Base-by-base conservation (phyloP, 23 tunicate genomes). In the Oikopleura albicans region DNA sequence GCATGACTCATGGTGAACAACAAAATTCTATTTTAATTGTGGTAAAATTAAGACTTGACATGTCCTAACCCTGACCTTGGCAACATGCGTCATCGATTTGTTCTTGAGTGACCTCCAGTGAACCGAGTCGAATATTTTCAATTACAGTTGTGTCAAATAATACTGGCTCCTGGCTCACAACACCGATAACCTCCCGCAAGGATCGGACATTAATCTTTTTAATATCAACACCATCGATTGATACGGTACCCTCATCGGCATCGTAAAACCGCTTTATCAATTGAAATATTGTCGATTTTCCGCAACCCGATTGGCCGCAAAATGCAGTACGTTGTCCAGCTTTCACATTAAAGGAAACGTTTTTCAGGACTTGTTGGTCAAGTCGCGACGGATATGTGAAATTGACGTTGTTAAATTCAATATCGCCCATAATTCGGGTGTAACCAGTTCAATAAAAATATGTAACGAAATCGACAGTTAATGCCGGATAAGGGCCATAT, bases 251-350 rank as follows among this genome's bases (percentile, higher is more conserved):
- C 4, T 31, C 34, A 16, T 16, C 36, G 1, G 91, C 87, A 85
- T 93, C 98, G 40, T 93, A 93, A 85, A 92, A 92, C 63, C 97
- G 75, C 87, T 92, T 92, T 37, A 92, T 89, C 38, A 92, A 89
- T 83, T 92, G 97, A 27, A 92, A 88, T 76, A 90, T 87, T 0
- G 97, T 92, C 41, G 92, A 89, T 57, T 92, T 92, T 1, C 98
- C 98, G 83, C 94, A 93, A 40, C 98, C 98, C 83, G 94, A 90
- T 40, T 90, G 94, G 0, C 98, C 94, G 66, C 94, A 93, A 41
- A 93, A 86, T 1, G 98, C 98, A 59, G 89, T 86, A 8, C 91
- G 87, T 90, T 93, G 88, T 0, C 98, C 98, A 39, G 79, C 92
- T 71, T 71, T 37, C 28, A 29, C 79, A 22, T 71, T 35, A 38